Evolutionary conservation across 92 coral and sea anemone genomes (phyloP).

Genomic region (Virgularia gustaviana): DNA sequence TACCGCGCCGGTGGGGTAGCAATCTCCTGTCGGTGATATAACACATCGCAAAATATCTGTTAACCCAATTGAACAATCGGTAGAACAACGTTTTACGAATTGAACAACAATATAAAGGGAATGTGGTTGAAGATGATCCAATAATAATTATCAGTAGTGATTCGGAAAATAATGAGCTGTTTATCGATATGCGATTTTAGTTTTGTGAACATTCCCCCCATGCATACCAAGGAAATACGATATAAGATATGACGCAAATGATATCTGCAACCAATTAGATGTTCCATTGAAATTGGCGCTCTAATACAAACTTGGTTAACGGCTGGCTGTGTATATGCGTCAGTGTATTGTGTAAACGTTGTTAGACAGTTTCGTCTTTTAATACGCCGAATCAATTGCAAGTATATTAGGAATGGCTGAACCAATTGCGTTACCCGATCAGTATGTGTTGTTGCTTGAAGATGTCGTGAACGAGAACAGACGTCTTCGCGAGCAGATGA

Average conservation of each 20-base stretch:
- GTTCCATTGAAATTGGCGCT: background rate
- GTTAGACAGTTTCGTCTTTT: background rate
- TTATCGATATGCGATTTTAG: background rate
- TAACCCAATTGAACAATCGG: background rate
- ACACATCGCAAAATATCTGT: background rate
- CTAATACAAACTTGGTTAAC: too few species aligned
- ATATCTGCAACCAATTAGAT: constrained; percentile 1
- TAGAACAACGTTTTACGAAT: background rate
- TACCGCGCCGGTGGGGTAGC: background rate
- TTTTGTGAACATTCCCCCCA: background rate
- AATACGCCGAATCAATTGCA: background rate
- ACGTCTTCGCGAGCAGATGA: background rate
- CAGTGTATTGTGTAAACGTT: background rate
- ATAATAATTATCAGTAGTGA: background rate
- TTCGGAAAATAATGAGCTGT: too few species aligned
- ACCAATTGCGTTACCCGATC: background rate
- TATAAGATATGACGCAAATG: background rate
- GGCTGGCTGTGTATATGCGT: background rate
- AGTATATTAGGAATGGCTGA: background rate
- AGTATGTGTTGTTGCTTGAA: constrained; percentile 7
- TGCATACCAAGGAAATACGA: constrained; percentile 8
- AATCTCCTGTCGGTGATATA: background rate
- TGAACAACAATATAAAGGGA: background rate
- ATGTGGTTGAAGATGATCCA: background rate
- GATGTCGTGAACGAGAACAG: constrained; percentile 10